These are phyloP conservation scores for Cheilosia grossa DNA, from an alignment of 2,888 invertebrate genomes.

Conservation along the genomic window DNA sequence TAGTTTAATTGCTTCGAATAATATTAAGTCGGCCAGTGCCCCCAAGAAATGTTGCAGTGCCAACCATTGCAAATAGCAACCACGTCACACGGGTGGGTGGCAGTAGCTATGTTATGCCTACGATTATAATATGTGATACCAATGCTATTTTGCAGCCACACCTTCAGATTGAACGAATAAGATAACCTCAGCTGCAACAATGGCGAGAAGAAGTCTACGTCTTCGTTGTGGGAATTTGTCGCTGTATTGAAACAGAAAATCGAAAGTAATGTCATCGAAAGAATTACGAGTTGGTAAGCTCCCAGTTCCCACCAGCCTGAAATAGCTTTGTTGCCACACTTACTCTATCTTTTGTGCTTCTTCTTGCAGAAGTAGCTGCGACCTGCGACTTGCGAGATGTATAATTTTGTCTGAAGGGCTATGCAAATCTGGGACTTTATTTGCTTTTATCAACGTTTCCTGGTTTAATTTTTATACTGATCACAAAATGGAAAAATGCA, in stretches of 20 bases:
- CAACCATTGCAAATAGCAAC: neutral
- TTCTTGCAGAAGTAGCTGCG: no score
- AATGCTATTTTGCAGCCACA: slow-evolving; percentile 26
- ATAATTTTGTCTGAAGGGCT: no score
- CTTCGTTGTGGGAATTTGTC: neutral
- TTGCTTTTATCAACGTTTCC: no score
- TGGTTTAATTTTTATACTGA: no score
- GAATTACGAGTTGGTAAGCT: neutral
- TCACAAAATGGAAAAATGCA: no score
- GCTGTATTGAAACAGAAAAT: neutral
- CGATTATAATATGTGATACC: neutral
- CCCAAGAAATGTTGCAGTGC: slow-evolving; percentile 5
- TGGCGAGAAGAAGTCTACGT: neutral
- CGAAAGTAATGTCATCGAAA: neutral
- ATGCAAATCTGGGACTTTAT: no score
- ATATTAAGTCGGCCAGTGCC: slow-evolving; percentile 21
- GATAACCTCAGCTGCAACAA: slow-evolving; percentile 10
- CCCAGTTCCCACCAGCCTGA: no score
- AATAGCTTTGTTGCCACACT: no score
- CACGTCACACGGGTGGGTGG: neutral
- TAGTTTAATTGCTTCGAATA: slow-evolving; percentile 14
- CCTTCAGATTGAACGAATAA: slow-evolving; percentile 41
- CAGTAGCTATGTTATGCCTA: slow-evolving; percentile 2
- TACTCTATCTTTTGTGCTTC: no score
- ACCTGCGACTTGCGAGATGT: no score